A percentile compares a stretch with the other conserved stretches of the same genome.
Conservation (phyloP, 1,140 invertebrate species). For the Apis mellifera region Amel_HAv3.1 CM009941.2:1708501-1709000, state of each 20-base stretch:
- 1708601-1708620: no score
- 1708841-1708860: constrained; percentile 77
- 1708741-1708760: constrained; percentile 73
- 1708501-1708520: neutral
- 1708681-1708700: neutral
- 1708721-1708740: neutral
- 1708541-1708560: neutral
- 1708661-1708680: neutral
- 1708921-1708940: neutral
- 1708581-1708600: no score
- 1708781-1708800: constrained; percentile 80
- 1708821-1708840: constrained; percentile 65
- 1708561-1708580: no score
- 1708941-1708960: constrained; percentile 35
- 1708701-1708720: neutral
- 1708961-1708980: no score
- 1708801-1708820: constrained; percentile 72
- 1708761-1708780: constrained; percentile 79
- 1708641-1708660: neutral
- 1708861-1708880: constrained; percentile 69
- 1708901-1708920: no score
- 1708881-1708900: constrained; percentile 1
- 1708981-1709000: neutral
- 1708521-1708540: neutral
- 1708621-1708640: neutral